phyloP scores from a whole-genome alignment of 1,140 invertebrate species.

The Arctopsyche grandis region DNA sequence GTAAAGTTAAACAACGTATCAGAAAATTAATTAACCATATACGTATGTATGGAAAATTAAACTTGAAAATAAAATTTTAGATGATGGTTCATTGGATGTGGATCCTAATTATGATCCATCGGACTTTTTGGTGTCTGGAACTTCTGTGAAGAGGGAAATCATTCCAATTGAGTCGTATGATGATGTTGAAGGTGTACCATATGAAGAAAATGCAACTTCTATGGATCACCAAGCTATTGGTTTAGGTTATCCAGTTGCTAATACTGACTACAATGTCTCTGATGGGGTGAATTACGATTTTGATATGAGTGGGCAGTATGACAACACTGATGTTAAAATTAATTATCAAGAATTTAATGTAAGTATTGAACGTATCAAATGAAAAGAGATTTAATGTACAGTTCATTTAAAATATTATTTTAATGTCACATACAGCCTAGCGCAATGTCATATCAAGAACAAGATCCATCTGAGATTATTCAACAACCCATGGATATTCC shows the following conservation, averaged over 20 bases:
- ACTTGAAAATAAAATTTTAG: constrained; percentile 35
- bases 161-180: constrained; percentile 38
- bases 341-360: constrained; percentile 36
- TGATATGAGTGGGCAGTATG: constrained; percentile 27
- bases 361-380: background rate
- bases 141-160: constrained; percentile 50
- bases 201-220: constrained; percentile 4
- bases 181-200: constrained; percentile 30
- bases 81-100: constrained; percentile 81
- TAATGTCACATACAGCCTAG: background rate
- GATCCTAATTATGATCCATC: constrained; percentile 89
- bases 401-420: background rate
- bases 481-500: constrained; percentile 18
- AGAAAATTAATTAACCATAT: constrained; percentile 28
- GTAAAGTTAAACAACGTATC: constrained; percentile 53
- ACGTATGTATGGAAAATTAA: background rate
- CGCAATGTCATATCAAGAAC: constrained; percentile 22
- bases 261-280: constrained; percentile 5
- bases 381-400: background rate
- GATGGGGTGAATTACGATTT: constrained; percentile 35
- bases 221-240: constrained; percentile 26
- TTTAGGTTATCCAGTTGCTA: constrained; percentile 7
- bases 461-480: constrained; percentile 5
- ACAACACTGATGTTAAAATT: constrained; percentile 10
- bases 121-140: constrained; percentile 74